Evolutionary conservation across 2,797 vertebrate species (phyloP).

Genomic region (Bradypus variegatus): DNA sequence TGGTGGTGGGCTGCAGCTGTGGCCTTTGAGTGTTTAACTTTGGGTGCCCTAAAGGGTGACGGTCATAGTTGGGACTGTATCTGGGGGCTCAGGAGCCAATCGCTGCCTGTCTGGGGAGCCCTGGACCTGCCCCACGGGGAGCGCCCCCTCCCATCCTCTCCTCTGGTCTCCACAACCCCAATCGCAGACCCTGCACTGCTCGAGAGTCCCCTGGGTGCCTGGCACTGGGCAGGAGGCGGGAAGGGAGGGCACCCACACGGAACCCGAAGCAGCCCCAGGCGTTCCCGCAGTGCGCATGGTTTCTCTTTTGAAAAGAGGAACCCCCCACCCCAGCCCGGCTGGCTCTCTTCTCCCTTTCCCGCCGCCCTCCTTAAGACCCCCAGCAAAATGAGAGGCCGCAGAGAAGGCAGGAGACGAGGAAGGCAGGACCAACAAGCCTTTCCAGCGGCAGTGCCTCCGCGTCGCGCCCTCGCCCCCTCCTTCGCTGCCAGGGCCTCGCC

Average conservation of each 20-base stretch:
- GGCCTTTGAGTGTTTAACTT: too few species aligned
- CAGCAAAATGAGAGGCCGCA: neutral
- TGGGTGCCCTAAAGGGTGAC: neutral
- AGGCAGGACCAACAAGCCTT: neutral
- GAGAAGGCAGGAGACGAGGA: too few species aligned
- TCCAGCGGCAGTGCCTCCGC: neutral
- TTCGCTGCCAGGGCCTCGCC: too few species aligned
- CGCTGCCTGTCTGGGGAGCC: neutral
- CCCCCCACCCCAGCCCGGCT: neutral
- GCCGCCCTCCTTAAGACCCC: neutral
- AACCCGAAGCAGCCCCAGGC: neutral
- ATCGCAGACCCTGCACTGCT: neutral
- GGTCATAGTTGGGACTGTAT: neutral
- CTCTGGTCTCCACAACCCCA: neutral
- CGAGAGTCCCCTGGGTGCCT: neutral
- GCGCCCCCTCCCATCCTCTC: neutral
- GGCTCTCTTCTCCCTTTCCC: too few species aligned
- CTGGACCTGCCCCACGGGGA: neutral
- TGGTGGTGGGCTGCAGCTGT: neutral
- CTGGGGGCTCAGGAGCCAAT: neutral
- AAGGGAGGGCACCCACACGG: neutral
- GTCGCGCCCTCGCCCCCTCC: neutral
- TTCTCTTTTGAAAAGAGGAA: neutral
- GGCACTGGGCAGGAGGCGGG: accelerated
- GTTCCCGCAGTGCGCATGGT: too few species aligned